A percentile compares a stretch with the other conserved stretches of the same genome.
These are phyloP conservation scores for Bombus vancouverensis DNA, from an alignment of 1,140 invertebrate genomes.

Conservation along the genomic window DNA sequence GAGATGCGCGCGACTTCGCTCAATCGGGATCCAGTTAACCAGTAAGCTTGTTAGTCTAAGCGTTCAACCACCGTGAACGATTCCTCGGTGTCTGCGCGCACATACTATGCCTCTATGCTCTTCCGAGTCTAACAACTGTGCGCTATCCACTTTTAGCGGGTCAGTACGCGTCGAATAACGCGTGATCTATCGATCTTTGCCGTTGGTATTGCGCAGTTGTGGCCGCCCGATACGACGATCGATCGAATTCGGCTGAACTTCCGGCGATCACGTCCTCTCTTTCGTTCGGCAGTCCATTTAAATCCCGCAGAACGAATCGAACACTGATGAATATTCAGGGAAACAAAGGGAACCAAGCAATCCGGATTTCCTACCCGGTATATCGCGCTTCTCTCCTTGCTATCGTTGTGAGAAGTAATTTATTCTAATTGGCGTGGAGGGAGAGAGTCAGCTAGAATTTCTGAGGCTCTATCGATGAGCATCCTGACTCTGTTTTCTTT, in stretches of 20 bases:
- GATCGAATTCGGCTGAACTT: constrained; percentile 6
- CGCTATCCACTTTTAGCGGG: constrained; percentile 39
- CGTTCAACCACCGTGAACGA: constrained; percentile 52
- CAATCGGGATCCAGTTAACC: constrained; percentile 63
- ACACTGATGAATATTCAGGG: constrained; percentile 42
- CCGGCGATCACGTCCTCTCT: neutral
- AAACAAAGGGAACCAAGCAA: constrained; percentile 41
- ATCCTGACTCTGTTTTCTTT: neutral
- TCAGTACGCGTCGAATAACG: neutral
- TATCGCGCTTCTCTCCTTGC: constrained; percentile 16
- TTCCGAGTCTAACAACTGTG: neutral
- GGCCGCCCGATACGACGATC: neutral
- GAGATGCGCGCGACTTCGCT: constrained; percentile 45
- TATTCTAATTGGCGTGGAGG: constrained; percentile 26
- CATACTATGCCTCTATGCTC: neutral
- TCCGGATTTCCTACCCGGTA: constrained; percentile 28
- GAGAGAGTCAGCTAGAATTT: neutral
- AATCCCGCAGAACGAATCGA: constrained; percentile 40
- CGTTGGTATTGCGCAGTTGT: neutral
- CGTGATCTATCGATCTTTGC: constrained; percentile 29
- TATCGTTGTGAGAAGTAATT: constrained; percentile 37
- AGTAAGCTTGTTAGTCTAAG: constrained; percentile 60
- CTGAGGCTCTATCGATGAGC: neutral
- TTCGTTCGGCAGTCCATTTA: neutral
- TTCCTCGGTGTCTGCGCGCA: constrained; percentile 46